Conservation (phyloP, 2,797 vertebrate genomes). For the Acipenser oxyrinchus region DNA sequence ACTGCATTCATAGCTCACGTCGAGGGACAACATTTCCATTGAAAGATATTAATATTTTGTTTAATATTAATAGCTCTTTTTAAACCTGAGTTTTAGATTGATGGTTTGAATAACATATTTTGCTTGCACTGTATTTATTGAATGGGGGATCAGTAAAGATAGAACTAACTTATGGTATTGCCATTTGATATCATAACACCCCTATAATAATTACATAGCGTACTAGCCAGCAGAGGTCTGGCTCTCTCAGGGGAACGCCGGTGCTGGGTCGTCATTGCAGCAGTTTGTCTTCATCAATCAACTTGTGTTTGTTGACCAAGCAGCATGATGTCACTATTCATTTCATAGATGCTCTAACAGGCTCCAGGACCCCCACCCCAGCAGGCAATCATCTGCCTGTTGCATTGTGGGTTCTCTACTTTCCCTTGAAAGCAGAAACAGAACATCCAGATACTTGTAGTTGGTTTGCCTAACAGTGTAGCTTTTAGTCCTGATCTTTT, state of each 20-base stretch:
- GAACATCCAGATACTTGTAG: too few species aligned
- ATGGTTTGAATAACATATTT: neutral
- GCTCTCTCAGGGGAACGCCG: slow-evolving; percentile 61
- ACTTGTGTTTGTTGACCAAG: slow-evolving; percentile 71
- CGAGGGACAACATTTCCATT: too few species aligned
- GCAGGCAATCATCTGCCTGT: slow-evolving; percentile 60
- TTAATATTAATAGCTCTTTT: slow-evolving; percentile 3
- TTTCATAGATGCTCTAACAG: slow-evolving; percentile 70
- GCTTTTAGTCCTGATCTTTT: too few species aligned
- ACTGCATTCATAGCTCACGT: slow-evolving; percentile 33
- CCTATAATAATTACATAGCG: slow-evolving; percentile 2
- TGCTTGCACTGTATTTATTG: neutral
- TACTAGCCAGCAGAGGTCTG: slow-evolving; percentile 48
- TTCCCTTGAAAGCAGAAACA: slow-evolving; percentile 12
- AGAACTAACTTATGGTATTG: slow-evolving; percentile 27
- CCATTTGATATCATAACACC: slow-evolving; percentile 32
- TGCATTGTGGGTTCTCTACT: slow-evolving; percentile 56
- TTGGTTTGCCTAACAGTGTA: neutral
- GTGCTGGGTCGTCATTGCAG: slow-evolving; percentile 66
- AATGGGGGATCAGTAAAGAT: neutral
- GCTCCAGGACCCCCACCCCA: slow-evolving; percentile 59
- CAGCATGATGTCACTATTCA: slow-evolving; percentile 78
- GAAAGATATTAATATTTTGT: slow-evolving; percentile 21
- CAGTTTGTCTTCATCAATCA: slow-evolving; percentile 80
- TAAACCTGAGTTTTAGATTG: neutral